Evolutionary conservation across 2,797 vertebrate genomes (phyloP).

Genomic region (Gouania willdenowi): DNA sequence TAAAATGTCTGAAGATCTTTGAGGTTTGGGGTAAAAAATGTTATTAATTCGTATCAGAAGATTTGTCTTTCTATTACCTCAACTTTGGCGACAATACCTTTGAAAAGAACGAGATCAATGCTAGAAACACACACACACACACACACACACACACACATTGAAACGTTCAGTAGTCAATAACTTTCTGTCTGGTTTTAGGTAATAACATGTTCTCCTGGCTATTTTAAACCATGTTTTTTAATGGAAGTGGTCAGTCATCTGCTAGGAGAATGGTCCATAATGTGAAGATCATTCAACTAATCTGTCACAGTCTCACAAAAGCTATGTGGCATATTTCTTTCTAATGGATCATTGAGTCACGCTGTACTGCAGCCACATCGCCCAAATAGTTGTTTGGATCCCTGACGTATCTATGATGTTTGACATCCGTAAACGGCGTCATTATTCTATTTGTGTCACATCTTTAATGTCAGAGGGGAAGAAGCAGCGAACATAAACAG

Average conservation of each 20-base stretch:
- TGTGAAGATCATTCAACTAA: constrained; percentile 34
- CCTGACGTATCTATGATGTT: constrained; percentile 23
- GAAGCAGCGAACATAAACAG: constrained; percentile 1
- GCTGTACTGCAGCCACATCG: constrained; percentile 5
- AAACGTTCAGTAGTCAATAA: too few relatives aligned
- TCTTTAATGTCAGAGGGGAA: constrained; percentile 14
- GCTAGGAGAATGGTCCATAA: constrained; percentile 27
- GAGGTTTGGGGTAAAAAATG: accelerated
- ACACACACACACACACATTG: too few relatives aligned
- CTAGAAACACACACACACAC: too few relatives aligned
- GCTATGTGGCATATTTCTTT: constrained; percentile 32
- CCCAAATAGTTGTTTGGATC: constrained; percentile 14
- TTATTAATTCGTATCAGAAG: background rate
- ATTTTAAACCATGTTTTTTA: too few relatives aligned
- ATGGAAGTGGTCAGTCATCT: constrained; percentile 17
- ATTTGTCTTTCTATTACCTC: too few relatives aligned
- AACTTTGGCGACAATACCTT: too few relatives aligned
- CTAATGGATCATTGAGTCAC: constrained; percentile 34
- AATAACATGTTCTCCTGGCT: too few relatives aligned
- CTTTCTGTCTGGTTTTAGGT: too few relatives aligned
- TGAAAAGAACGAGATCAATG: too few relatives aligned
- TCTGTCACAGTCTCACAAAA: constrained; percentile 43
- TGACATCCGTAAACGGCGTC: constrained; percentile 17
- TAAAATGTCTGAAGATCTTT: constrained; percentile 5
- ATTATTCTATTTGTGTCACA: constrained; percentile 31